These are phyloP conservation scores for Muscicapa adusta DNA, from an alignment of 2,113 vertebrate species.

Conservation along the genomic window DNA sequence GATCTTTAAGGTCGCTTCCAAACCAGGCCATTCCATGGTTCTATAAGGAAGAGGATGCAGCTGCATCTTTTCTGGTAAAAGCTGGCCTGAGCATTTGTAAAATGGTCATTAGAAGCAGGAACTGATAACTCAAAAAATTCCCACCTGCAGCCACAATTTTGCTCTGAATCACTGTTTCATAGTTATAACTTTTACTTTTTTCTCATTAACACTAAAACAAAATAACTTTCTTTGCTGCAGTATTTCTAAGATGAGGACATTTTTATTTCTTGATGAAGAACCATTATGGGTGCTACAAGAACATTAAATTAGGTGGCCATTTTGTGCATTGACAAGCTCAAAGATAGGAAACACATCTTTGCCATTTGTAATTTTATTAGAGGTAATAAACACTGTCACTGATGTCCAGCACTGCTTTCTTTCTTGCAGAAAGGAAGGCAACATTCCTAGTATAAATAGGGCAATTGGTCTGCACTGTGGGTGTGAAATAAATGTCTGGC, in stretches of 20 bases:
- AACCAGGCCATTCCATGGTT: background rate
- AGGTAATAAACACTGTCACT: background rate
- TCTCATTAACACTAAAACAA: background rate
- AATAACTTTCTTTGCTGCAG: background rate
- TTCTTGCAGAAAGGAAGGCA: background rate
- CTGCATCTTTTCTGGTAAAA: background rate
- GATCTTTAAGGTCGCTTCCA: background rate
- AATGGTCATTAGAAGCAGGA: background rate
- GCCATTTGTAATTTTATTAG: background rate
- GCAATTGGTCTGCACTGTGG: background rate
- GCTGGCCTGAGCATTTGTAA: background rate
- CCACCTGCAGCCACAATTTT: background rate
- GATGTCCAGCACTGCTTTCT: background rate
- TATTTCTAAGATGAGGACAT: background rate
- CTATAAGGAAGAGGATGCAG: background rate
- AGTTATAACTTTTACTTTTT: background rate
- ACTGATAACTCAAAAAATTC: rapidly evolving
- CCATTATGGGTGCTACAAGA: background rate
- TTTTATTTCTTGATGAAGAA: background rate
- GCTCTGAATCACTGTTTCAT: background rate
- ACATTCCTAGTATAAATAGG: background rate
- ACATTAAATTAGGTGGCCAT: background rate
- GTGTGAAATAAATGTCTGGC: background rate
- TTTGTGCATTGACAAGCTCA: background rate
- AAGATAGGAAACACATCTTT: background rate